phyloP scores from a whole-genome alignment of 1,140 invertebrate genomes.

The Saccostrea glomerata region DNA sequence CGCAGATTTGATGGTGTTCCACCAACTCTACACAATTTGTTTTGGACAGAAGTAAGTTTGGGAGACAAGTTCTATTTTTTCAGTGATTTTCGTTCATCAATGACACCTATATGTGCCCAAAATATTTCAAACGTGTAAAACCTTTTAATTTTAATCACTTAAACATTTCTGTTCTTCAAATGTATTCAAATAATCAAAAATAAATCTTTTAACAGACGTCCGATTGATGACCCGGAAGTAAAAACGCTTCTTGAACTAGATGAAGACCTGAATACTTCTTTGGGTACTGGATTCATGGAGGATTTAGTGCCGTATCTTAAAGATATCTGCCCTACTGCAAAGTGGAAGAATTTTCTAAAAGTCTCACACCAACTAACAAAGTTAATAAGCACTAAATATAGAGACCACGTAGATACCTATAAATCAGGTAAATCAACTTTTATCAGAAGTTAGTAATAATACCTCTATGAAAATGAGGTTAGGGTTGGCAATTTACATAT shows the following conservation, averaged over 20 bases:
- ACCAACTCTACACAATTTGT: slow-evolving; percentile 26
- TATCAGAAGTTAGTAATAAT: neutral
- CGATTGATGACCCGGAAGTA: slow-evolving; percentile 42
- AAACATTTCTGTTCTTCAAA: neutral
- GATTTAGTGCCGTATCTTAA: slow-evolving; percentile 43
- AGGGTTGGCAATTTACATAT: no score
- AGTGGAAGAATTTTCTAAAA: slow-evolving; percentile 10
- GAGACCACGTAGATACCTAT: slow-evolving; percentile 35
- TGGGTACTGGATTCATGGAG: slow-evolving; percentile 45
- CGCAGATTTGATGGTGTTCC: neutral
- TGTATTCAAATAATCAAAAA: neutral
- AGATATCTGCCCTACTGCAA: slow-evolving; percentile 37
- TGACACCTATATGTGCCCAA: neutral
- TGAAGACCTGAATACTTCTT: neutral
- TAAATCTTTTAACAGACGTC: neutral
- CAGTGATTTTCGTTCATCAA: neutral
- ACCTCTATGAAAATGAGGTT: no score
- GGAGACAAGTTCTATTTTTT: no score
- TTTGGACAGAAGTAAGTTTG: slow-evolving; percentile 33
- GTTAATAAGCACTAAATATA: slow-evolving; percentile 1
- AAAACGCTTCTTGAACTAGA: slow-evolving; percentile 37
- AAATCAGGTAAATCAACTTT: slow-evolving; percentile 11
- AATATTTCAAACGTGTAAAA: neutral
- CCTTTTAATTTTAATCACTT: neutral
- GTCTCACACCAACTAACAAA: neutral